Evolutionary conservation across 2,113 vertebrate genomes (phyloP).

Genomic region (Neotoma lepida): DNA sequence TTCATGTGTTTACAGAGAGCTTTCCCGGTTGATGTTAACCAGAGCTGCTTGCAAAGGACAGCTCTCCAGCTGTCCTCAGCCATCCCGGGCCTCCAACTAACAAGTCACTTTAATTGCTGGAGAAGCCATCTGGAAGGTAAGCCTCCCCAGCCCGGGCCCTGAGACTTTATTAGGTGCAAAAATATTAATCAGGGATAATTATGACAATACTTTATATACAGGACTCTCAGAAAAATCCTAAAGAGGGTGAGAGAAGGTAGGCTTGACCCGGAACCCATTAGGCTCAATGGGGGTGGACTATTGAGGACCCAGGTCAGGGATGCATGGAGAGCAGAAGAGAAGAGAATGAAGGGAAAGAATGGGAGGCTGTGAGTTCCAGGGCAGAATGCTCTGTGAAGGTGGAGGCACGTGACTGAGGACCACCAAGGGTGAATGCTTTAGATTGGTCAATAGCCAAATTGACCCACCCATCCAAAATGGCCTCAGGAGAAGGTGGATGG

Average conservation of each 20-base stretch:
- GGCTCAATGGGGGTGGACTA: background rate
- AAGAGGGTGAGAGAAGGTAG: background rate
- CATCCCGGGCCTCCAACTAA: slow-evolving; percentile 75
- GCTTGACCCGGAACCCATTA: background rate
- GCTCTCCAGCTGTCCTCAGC: slow-evolving; percentile 87
- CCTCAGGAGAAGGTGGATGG: background rate
- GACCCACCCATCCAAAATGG: background rate
- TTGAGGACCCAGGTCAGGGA: background rate
- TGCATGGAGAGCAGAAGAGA: background rate
- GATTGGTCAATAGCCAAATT: background rate
- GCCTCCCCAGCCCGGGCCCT: slow-evolving; percentile 65
- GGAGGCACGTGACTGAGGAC: background rate
- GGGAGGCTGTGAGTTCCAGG: background rate
- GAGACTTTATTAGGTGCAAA: slow-evolving; percentile 79
- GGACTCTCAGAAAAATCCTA: background rate
- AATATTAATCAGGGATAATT: slow-evolving; percentile 60
- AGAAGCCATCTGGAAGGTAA: slow-evolving; percentile 74
- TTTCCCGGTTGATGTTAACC: slow-evolving; percentile 89
- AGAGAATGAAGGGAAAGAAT: background rate
- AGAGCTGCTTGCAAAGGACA: slow-evolving; percentile 87
- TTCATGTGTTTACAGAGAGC: slow-evolving; percentile 91
- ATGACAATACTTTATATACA: slow-evolving; percentile 1
- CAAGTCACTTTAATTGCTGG: slow-evolving; percentile 83
- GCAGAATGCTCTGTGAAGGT: background rate
- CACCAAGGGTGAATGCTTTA: background rate